A percentile compares a stretch with the other conserved stretches of the same genome.
phyloP scores from a whole-genome alignment of 2,888 invertebrate genomes.

The Cantharis lateralis region DNA sequence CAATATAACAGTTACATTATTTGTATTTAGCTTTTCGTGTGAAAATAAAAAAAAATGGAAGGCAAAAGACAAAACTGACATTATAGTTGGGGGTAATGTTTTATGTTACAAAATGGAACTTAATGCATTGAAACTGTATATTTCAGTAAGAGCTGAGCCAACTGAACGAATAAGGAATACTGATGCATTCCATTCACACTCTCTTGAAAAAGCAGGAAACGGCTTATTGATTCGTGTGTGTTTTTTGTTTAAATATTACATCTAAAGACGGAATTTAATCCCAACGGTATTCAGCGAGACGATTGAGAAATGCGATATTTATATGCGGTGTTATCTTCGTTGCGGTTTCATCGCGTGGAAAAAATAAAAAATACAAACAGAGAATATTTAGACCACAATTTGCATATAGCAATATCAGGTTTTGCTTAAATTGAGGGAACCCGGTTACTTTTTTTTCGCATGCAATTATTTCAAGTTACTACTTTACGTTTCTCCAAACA shows the following conservation, averaged over 20 bases:
- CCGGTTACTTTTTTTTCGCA: constrained; percentile 5
- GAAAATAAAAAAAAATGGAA: constrained; percentile 1
- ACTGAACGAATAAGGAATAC: constrained; percentile 38
- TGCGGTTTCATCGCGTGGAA: constrained; percentile 22
- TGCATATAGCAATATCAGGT: constrained; percentile 19
- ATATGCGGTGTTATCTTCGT: constrained; percentile 26
- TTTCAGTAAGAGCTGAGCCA: constrained; percentile 28
- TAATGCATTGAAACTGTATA: constrained; percentile 39
- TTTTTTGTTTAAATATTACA: constrained; percentile 52
- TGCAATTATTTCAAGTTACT: constrained; percentile 11
- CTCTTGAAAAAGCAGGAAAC: constrained; percentile 34
- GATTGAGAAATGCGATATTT: constrained; percentile 38
- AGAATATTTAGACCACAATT: constrained; percentile 15
- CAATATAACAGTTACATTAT: not conserved
- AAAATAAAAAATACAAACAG: constrained; percentile 6
- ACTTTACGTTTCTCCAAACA: not conserved
- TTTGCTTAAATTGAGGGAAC: constrained; percentile 17
- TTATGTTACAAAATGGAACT: constrained; percentile 25
- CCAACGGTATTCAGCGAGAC: constrained; percentile 44
- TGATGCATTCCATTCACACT: constrained; percentile 36
- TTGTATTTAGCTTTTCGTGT: not conserved
- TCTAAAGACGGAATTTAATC: constrained; percentile 50
- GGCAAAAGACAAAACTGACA: constrained; percentile 8
- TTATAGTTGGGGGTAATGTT: constrained; percentile 5
- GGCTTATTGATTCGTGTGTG: constrained; percentile 49